Conservation (phyloP, 2,113 vertebrate genomes). For the Accipiter cooperii region DNA sequence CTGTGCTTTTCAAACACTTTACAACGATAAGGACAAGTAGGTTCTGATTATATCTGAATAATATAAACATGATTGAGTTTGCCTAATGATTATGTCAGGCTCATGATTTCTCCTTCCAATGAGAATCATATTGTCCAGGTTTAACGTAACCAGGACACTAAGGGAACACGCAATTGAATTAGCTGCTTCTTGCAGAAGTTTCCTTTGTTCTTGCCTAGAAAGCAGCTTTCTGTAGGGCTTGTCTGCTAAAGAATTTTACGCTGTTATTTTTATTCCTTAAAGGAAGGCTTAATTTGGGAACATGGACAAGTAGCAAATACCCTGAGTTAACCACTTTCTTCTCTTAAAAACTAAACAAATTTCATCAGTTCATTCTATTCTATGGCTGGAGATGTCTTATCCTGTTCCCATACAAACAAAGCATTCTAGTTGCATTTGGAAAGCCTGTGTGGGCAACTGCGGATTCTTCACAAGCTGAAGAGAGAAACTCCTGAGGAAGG, state of each 20-base stretch:
- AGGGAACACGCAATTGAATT: background rate
- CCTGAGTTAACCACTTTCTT: background rate
- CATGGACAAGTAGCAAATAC: background rate
- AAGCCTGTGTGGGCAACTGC: background rate
- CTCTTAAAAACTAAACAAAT: background rate
- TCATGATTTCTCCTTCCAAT: conserved; percentile 38
- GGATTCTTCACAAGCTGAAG: background rate
- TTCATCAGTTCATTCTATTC: background rate
- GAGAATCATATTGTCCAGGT: background rate
- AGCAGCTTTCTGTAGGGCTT: background rate
- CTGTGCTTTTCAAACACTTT: conserved; percentile 52
- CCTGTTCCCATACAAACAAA: background rate
- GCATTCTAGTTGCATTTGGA: background rate
- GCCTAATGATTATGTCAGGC: conserved; percentile 51
- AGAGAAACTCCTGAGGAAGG: background rate
- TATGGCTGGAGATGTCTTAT: background rate
- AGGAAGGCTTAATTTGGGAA: background rate
- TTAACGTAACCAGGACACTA: background rate
- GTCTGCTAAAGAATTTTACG: background rate
- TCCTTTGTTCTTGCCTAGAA: background rate
- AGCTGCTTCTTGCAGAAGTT: background rate
- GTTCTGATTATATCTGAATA: conserved; percentile 59
- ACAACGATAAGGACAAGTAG: conserved; percentile 22
- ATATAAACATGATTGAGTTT: conserved; percentile 59
- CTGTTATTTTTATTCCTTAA: background rate